phyloP scores from a whole-genome alignment of 2,113 vertebrate species.

The mouse (Mus musculus) region GRCm39 chrX:97109501-97110000 shows the following conservation, averaged over 20 bases:
- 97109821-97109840: not conserved
- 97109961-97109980: not conserved
- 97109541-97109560: too few relatives aligned
- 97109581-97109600: too few relatives aligned
- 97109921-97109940: not conserved
- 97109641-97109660: too few relatives aligned
- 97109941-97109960: slow-evolving; percentile 17
- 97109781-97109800: slow-evolving; percentile 13
- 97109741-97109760: not conserved
- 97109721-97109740: not conserved
- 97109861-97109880: not conserved
- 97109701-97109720: too few relatives aligned
- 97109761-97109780: not conserved
- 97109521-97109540: too few relatives aligned
- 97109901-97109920: not conserved
- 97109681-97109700: too few relatives aligned
- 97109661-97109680: too few relatives aligned
- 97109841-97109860: slow-evolving; percentile 15
- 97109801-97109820: not conserved
- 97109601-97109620: too few relatives aligned
- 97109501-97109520: too few relatives aligned
- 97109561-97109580: too few relatives aligned
- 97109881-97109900: not conserved
- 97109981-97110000: not conserved
- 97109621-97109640: too few relatives aligned